Conservation (phyloP, 2,113 vertebrate genomes). For the Bambusicola thoracicus region DNA sequence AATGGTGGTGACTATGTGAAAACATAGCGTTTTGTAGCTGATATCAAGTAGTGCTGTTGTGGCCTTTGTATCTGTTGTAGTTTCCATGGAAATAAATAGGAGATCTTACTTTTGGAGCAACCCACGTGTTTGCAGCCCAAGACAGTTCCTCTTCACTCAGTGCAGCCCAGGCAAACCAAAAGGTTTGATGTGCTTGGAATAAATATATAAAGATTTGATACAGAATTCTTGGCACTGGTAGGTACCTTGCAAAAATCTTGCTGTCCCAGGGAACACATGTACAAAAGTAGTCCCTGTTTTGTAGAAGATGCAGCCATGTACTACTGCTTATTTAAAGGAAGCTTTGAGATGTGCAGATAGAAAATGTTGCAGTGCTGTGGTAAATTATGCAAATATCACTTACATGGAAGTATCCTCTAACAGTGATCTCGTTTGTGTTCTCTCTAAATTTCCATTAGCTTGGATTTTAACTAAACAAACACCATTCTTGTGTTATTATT, state of each 20-base stretch:
- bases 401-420: constrained; percentile 10
- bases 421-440: neutral
- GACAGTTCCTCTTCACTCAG: too few species aligned
- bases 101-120: too few species aligned
- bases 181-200: neutral
- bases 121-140: too few species aligned
- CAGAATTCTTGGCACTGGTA: neutral
- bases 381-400: constrained; percentile 50
- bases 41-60: too few species aligned
- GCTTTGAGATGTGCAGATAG: constrained; percentile 40
- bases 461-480: constrained; percentile 35
- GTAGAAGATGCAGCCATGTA: neutral
- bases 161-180: too few species aligned
- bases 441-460: neutral
- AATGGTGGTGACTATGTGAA: too few species aligned
- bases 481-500: neutral
- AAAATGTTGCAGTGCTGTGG: constrained; percentile 30
- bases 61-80: too few species aligned
- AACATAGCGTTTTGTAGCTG: too few species aligned
- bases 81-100: too few species aligned
- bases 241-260: neutral
- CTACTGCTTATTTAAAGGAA: constrained; percentile 32
- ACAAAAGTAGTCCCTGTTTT: constrained; percentile 22
- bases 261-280: neutral
- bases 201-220: neutral